Evolutionary conservation across 2,888 invertebrate species (phyloP).

Genomic region (Autographa gamma): DNA sequence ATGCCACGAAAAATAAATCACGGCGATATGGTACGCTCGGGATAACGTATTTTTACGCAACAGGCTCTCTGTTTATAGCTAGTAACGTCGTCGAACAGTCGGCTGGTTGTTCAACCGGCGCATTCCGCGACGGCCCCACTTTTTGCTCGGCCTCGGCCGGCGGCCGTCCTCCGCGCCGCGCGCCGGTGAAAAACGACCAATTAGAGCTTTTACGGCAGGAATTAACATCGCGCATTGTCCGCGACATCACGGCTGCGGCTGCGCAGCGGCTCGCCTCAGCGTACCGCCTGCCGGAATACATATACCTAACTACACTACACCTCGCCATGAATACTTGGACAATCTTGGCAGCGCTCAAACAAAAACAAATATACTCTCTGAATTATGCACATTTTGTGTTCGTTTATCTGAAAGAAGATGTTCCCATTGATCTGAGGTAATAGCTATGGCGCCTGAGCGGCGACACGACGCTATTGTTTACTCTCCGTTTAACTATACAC

Average conservation of each 20-base stretch:
- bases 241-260: slow-evolving; percentile 58
- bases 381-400: slow-evolving; percentile 70
- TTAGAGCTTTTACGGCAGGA: slow-evolving; percentile 84
- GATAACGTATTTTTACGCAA: slow-evolving; percentile 88
- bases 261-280: slow-evolving; percentile 26
- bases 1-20: slow-evolving; percentile 83
- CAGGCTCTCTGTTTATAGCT: slow-evolving; percentile 85
- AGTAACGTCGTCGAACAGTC: slow-evolving; percentile 75
- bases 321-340: slow-evolving; percentile 57
- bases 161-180: slow-evolving; percentile 64
- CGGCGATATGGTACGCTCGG: slow-evolving; percentile 75
- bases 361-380: slow-evolving; percentile 66
- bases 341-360: slow-evolving; percentile 64
- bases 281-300: slow-evolving; percentile 37
- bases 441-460: slow-evolving; percentile 76
- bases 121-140: slow-evolving; percentile 87
- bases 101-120: slow-evolving; percentile 88
- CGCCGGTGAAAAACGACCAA: slow-evolving; percentile 78
- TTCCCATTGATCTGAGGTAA: slow-evolving; percentile 73
- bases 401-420: slow-evolving; percentile 72
- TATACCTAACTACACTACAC: slow-evolving; percentile 52
- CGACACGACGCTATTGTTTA: slow-evolving; percentile 73
- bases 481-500: slow-evolving; percentile 49
- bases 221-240: slow-evolving; percentile 81
- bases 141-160: slow-evolving; percentile 79